phyloP scores from a whole-genome alignment of 2,797 vertebrate genomes.

The Pelobates cultripes region DNA sequence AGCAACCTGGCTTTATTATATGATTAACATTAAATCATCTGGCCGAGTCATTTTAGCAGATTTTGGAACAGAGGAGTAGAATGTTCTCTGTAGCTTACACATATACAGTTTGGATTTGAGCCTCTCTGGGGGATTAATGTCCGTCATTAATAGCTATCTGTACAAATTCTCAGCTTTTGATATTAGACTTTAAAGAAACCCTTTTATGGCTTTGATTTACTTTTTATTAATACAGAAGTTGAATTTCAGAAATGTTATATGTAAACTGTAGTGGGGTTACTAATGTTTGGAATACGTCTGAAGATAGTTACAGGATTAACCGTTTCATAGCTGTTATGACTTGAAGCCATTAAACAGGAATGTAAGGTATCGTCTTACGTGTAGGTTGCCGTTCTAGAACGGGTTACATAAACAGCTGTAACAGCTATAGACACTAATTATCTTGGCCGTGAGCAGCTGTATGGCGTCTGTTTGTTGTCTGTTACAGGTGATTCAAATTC shows the following conservation, averaged over 20 bases:
- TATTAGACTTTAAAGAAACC: background rate
- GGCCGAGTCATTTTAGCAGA: slow-evolving; percentile 5
- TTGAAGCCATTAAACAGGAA: background rate
- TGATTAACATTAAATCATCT: too few species aligned
- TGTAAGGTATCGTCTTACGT: background rate
- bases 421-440: slow-evolving; percentile 9
- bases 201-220: background rate
- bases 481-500: slow-evolving; percentile 14
- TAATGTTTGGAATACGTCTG: background rate
- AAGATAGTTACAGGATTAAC: slow-evolving; percentile 1
- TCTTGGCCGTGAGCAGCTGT: slow-evolving; percentile 23
- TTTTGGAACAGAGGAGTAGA: background rate
- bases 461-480: slow-evolving; percentile 11
- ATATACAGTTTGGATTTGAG: background rate
- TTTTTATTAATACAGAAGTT: background rate
- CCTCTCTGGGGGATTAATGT: background rate
- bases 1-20: too few species aligned
- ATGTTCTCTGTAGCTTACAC: background rate
- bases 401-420: slow-evolving; percentile 32
- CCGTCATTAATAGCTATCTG: background rate
- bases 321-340: background rate
- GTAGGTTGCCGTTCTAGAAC: background rate
- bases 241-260: background rate
- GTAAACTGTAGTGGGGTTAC: background rate
- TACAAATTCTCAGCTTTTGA: background rate